Conservation (phyloP, 2,113 vertebrate genomes). For the Cyanoderma ruficeps region DNA sequence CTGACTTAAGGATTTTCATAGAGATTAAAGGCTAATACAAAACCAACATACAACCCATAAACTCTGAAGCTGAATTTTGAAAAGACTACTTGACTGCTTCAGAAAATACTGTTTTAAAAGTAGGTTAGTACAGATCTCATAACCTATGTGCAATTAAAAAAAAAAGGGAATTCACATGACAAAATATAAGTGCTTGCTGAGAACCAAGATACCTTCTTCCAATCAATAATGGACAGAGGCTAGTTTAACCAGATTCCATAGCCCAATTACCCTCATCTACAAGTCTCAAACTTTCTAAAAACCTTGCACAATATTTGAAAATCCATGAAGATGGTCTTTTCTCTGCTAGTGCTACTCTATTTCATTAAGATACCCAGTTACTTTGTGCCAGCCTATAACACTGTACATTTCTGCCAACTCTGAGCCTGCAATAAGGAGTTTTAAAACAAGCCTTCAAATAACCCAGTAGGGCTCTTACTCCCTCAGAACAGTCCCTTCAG, state of each 20-base stretch:
- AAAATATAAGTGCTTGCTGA: background rate
- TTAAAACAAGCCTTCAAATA: background rate
- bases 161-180: background rate
- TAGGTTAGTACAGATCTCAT: background rate
- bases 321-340: background rate
- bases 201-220: background rate
- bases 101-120: background rate
- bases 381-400: background rate
- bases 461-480: background rate
- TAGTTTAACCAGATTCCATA: background rate
- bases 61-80: background rate
- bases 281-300: background rate
- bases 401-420: background rate
- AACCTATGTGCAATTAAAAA: background rate
- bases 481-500: background rate
- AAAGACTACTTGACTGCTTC: background rate
- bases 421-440: background rate
- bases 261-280: background rate
- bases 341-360: background rate
- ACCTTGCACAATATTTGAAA: background rate
- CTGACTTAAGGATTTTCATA: background rate
- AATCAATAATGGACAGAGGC: background rate
- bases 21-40: background rate
- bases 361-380: background rate
- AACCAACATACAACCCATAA: background rate